Evolutionary conservation across 2,113 vertebrate species (phyloP).

Genomic region (Phoxinus phoxinus): DNA sequence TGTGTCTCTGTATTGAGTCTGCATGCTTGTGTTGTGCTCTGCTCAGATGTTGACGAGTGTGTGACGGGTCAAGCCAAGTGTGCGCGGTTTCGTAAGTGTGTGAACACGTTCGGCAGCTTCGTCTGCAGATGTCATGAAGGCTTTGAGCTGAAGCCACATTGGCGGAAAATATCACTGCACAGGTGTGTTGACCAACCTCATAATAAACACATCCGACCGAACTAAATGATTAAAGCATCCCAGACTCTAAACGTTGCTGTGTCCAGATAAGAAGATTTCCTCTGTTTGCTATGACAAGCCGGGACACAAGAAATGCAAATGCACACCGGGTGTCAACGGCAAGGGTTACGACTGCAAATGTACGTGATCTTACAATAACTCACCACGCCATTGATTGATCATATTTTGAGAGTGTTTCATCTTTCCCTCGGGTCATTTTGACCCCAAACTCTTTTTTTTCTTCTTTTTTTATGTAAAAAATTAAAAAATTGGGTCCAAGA

Average conservation of each 20-base stretch:
- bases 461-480: too few relatives aligned
- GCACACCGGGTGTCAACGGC: constrained; percentile 77
- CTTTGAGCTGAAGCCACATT: constrained; percentile 85
- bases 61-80: constrained; percentile 78
- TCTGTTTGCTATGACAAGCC: constrained; percentile 79
- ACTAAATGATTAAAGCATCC: neutral
- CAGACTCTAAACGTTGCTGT: constrained; percentile 34
- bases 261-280: constrained; percentile 76
- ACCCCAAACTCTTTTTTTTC: too few relatives aligned
- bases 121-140: constrained; percentile 90
- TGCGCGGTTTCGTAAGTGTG: constrained; percentile 84
- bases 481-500: too few relatives aligned
- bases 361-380: constrained; percentile 66
- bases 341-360: constrained; percentile 77
- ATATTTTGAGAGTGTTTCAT: neutral
- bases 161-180: constrained; percentile 88
- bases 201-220: neutral
- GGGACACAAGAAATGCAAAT: constrained; percentile 84
- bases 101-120: constrained; percentile 95
- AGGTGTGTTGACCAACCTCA: too few relatives aligned
- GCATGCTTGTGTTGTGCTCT: neutral
- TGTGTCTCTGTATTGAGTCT: too few relatives aligned
- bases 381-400: neutral
- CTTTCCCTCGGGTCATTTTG: too few relatives aligned
- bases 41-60: constrained; percentile 90